These are phyloP conservation scores for Drosophila albomicans DNA, from an alignment of 1,140 invertebrate genomes.

Conservation along the genomic window DNA sequence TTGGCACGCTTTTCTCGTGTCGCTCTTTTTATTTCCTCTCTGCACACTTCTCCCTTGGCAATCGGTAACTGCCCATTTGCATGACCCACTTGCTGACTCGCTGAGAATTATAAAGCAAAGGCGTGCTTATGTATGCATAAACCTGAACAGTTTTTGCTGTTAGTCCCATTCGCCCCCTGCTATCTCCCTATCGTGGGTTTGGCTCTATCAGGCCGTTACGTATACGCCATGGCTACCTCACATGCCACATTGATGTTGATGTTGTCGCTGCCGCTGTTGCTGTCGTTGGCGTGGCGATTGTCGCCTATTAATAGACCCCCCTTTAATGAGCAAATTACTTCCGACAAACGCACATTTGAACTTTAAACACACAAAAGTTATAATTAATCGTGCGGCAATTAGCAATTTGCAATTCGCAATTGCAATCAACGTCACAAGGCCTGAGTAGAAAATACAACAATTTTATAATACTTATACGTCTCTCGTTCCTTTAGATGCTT, in stretches of 20 bases:
- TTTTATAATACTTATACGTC: neutral
- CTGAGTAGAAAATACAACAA: constrained; percentile 2
- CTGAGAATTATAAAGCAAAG: constrained; percentile 35
- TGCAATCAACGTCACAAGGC: constrained; percentile 10
- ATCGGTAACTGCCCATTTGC: constrained; percentile 41
- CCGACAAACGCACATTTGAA: constrained; percentile 77
- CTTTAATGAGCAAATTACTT: constrained; percentile 69
- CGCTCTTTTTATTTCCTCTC: too few species aligned
- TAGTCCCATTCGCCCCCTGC: neutral
- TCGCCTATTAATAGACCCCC: constrained; percentile 64
- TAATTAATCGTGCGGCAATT: constrained; percentile 66
- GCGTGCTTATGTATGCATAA: constrained; percentile 34
- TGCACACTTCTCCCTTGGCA: constrained; percentile 1
- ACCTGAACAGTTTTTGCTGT: constrained; percentile 27
- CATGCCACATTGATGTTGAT: constrained; percentile 22
- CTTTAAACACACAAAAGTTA: constrained; percentile 59
- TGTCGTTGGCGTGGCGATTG: constrained; percentile 39
- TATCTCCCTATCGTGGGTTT: constrained; percentile 23
- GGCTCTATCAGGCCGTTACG: constrained; percentile 60
- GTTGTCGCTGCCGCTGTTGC: constrained; percentile 14
- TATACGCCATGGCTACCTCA: constrained; percentile 62
- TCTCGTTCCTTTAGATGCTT: neutral
- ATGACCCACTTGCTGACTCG: constrained; percentile 42
- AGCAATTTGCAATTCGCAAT: constrained; percentile 40
- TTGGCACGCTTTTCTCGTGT: constrained; percentile 28